Percentiles rank a stretch among this genome's conserved stretches.
Evolutionary conservation across 2,113 vertebrate genomes (phyloP).

Genomic region (Myiozetetes cayanensis): DNA sequence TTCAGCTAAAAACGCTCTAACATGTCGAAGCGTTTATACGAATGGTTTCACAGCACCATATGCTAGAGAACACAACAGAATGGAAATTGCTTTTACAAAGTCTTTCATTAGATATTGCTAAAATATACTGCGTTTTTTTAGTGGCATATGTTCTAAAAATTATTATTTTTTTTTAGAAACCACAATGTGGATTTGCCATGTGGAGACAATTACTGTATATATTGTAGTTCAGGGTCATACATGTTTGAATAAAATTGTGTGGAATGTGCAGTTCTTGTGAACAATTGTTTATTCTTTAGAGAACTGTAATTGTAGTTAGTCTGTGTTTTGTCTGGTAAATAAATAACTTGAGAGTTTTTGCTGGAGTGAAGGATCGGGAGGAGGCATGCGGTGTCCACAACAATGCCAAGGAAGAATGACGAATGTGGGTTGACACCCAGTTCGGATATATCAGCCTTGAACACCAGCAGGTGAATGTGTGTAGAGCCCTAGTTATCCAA

Average conservation of each 20-base stretch:
- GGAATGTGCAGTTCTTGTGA: slow-evolving; percentile 47
- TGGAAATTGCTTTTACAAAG: slow-evolving; percentile 11
- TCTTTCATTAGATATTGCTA: slow-evolving; percentile 33
- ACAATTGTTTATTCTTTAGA: slow-evolving; percentile 56
- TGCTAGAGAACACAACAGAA: slow-evolving; percentile 16
- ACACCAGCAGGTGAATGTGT: not conserved
- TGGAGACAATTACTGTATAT: slow-evolving; percentile 59
- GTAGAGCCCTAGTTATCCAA: not conserved
- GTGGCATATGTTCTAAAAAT: slow-evolving; percentile 51
- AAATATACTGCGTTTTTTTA: slow-evolving; percentile 26
- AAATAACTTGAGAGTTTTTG: slow-evolving; percentile 35
- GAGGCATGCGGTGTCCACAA: not conserved
- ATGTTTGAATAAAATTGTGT: slow-evolving; percentile 53
- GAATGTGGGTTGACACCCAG: not conserved
- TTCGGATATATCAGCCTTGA: not conserved
- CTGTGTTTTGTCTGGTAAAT: slow-evolving; percentile 68
- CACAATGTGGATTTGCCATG: slow-evolving; percentile 47
- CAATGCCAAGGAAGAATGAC: not conserved
- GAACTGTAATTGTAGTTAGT: slow-evolving; percentile 35
- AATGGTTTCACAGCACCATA: slow-evolving; percentile 35
- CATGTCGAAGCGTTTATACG: not conserved
- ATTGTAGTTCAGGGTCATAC: slow-evolving; percentile 53
- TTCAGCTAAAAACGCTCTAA: slow-evolving; percentile 34
- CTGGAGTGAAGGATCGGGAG: not conserved
- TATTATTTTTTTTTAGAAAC: slow-evolving; percentile 52